These are phyloP conservation scores for Anas bernieri DNA, from an alignment of 2,797 vertebrate genomes.

Conservation along the genomic window DNA sequence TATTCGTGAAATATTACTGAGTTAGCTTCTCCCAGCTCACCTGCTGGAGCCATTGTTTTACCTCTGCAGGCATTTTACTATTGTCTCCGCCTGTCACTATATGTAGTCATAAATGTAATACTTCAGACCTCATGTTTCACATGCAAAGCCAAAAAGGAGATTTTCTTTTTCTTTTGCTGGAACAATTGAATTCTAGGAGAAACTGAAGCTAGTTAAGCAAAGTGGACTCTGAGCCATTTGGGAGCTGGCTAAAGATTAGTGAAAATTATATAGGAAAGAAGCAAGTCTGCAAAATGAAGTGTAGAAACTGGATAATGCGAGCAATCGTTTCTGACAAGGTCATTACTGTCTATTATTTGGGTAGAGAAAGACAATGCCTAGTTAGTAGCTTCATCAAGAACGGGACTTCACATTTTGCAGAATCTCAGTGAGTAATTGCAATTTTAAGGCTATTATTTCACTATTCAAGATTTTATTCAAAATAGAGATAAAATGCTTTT, in stretches of 20 bases:
- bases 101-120: background rate
- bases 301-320: background rate
- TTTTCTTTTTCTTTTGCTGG: background rate
- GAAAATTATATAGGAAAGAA: conserved; percentile 19
- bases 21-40: background rate
- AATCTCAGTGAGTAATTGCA: background rate
- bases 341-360: background rate
- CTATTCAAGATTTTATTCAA: background rate
- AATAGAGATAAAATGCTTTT: background rate
- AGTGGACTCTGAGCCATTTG: background rate
- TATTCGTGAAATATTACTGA: background rate
- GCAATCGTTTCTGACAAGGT: background rate
- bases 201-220: background rate
- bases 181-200: background rate
- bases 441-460: background rate
- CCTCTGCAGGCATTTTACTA: background rate
- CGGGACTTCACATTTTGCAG: background rate
- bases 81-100: background rate
- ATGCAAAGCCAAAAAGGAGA: background rate
- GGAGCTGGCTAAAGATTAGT: background rate
- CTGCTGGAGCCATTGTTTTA: background rate
- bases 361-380: background rate
- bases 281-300: conserved; percentile 33
- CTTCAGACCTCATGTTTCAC: background rate
- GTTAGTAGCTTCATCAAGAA: background rate